Conservation (phyloP, 2,113 vertebrate genomes). For the Podocnemis expansa region DNA sequence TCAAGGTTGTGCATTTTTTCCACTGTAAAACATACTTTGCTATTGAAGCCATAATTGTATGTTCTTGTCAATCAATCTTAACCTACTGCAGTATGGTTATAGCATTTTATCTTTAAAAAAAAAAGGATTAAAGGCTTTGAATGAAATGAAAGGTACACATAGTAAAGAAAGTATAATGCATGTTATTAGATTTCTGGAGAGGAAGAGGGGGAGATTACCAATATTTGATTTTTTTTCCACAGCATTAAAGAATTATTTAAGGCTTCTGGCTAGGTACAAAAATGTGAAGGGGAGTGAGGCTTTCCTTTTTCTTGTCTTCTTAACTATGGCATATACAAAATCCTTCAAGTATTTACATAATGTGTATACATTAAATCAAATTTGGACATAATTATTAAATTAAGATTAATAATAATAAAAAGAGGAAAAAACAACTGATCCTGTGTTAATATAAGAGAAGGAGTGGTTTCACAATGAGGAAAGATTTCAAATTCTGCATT, state of each 20-base stretch:
- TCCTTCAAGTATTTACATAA: conserved; percentile 11
- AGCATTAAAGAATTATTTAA: conserved; percentile 67
- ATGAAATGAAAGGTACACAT: conserved; percentile 72
- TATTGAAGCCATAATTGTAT: conserved; percentile 73
- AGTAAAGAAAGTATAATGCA: conserved; percentile 59
- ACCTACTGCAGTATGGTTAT: conserved; percentile 52
- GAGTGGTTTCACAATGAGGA: neutral
- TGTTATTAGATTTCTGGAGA: conserved; percentile 63
- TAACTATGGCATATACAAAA: conserved; percentile 22
- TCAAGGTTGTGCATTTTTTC: conserved; percentile 72
- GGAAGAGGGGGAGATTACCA: conserved; percentile 49
- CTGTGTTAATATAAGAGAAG: neutral
- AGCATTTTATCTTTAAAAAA: conserved; percentile 71
- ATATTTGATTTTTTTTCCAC: conserved; percentile 72
- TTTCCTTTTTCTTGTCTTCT: conserved; percentile 61
- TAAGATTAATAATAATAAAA: neutral
- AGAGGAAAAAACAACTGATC: neutral
- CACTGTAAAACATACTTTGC: conserved; percentile 69
- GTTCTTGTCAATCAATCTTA: conserved; percentile 79
- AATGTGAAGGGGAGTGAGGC: conserved; percentile 53
- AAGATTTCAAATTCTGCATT: neutral
- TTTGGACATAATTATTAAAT: conserved; percentile 37
- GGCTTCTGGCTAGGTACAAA: conserved; percentile 54
- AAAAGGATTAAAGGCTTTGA: conserved; percentile 75
- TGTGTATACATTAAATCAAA: neutral